phyloP scores from a whole-genome alignment of 2,113 vertebrate species.

The Panthera tigris region DNA sequence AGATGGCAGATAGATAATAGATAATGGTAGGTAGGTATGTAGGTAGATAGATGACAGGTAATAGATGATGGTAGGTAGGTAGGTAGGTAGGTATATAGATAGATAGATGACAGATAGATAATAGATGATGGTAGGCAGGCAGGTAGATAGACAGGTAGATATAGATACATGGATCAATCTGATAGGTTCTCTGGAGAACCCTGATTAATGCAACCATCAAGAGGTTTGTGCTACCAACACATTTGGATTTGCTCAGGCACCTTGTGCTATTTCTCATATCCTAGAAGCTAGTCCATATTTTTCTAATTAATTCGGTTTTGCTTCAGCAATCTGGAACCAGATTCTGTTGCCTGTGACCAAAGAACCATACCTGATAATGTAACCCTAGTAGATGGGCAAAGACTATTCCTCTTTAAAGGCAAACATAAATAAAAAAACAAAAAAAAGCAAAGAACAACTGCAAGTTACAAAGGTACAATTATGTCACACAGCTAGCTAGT shows the following conservation, averaged over 20 bases:
- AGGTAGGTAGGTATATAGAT: too few species aligned
- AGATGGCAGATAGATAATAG: not conserved
- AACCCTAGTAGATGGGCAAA: not conserved
- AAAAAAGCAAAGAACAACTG: not conserved
- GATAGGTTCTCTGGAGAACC: not conserved
- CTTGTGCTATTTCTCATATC: not conserved
- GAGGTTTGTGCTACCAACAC: not conserved
- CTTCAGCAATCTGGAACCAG: not conserved
- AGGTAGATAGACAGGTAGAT: too few species aligned
- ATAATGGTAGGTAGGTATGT: too few species aligned
- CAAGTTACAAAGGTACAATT: not conserved
- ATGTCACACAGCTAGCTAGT: not conserved
- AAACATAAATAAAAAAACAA: not conserved
- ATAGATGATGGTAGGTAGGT: too few species aligned
- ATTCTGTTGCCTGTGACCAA: not conserved
- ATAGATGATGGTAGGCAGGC: too few species aligned
- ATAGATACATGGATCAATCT: not conserved
- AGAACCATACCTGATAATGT: not conserved
- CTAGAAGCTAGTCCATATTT: not conserved
- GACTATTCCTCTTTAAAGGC: not conserved
- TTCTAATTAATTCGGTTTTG: not conserved
- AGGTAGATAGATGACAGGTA: too few species aligned
- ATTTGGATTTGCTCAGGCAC: not conserved
- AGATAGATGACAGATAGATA: too few species aligned
- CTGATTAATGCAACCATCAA: not conserved